Evolutionary conservation across 2,888 invertebrate genomes (phyloP).

Genomic region (Tanytarsus gracilentus): DNA sequence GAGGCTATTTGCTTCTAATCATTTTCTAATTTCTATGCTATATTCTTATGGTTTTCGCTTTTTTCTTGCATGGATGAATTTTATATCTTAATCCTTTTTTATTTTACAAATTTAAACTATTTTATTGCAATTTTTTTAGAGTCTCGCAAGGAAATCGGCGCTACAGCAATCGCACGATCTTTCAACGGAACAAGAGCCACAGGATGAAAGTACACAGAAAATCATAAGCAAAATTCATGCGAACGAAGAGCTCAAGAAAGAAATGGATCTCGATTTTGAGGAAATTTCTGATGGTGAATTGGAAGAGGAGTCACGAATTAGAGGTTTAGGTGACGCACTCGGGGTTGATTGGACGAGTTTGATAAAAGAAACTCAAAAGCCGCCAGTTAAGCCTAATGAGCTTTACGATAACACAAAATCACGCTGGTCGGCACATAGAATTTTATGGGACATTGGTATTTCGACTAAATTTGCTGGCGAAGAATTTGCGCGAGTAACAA

Average conservation of each 20-base stretch:
- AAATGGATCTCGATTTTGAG: slow-evolving; percentile 66
- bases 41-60: too few species aligned
- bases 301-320: slow-evolving; percentile 67
- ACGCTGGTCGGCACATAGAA: slow-evolving; percentile 70
- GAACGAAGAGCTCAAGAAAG: slow-evolving; percentile 28
- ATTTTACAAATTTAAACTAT: neutral
- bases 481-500: slow-evolving; percentile 46
- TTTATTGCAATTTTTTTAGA: neutral
- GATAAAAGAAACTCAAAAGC: slow-evolving; percentile 61
- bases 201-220: slow-evolving; percentile 20
- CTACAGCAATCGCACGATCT: slow-evolving; percentile 14
- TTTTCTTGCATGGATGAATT: neutral
- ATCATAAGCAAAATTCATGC: slow-evolving; percentile 27
- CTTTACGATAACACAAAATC: slow-evolving; percentile 50
- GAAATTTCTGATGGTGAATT: slow-evolving; percentile 85
- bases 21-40: too few species aligned
- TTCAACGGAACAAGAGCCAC: slow-evolving; percentile 25
- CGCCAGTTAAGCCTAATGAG: slow-evolving; percentile 41
- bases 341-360: slow-evolving; percentile 94
- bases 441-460: slow-evolving; percentile 71
- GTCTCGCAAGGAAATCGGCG: slow-evolving; percentile 1
- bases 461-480: slow-evolving; percentile 70
- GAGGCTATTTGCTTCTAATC: neutral
- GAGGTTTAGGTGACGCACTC: slow-evolving; percentile 74
- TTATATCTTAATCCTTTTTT: neutral